phyloP scores from a whole-genome alignment of 2,888 invertebrate genomes.

The Lypha dubia region DNA sequence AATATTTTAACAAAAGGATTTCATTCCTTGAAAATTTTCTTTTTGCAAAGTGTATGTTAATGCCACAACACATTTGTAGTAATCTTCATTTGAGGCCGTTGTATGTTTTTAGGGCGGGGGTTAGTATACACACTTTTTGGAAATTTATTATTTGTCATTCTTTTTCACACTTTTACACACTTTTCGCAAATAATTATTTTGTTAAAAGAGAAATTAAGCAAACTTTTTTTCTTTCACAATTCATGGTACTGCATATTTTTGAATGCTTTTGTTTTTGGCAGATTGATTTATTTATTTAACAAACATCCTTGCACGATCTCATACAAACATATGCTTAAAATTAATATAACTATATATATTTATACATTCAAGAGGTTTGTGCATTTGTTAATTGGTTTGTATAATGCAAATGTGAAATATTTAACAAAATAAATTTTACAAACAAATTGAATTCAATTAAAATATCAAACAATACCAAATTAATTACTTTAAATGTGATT shows the following conservation, averaged over 20 bases:
- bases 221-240: neutral
- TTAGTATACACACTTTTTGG: constrained; percentile 10
- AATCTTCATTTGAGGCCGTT: neutral
- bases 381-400: neutral
- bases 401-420: constrained; percentile 25
- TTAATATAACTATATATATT: neutral
- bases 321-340: neutral
- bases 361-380: neutral
- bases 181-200: constrained; percentile 31
- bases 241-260: neutral
- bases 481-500: constrained; percentile 68
- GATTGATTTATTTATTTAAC: constrained; percentile 35
- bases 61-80: constrained; percentile 29
- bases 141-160: constrained; percentile 53
- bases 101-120: neutral
- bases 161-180: constrained; percentile 31
- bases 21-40: constrained; percentile 10
- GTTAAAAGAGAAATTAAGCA: constrained; percentile 4
- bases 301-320: neutral
- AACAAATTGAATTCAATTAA: constrained; percentile 68
- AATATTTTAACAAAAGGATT: constrained; percentile 8
- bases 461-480: constrained; percentile 71
- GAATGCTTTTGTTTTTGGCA: constrained; percentile 39
- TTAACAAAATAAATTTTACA: constrained; percentile 43
- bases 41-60: constrained; percentile 5